Base-by-base conservation (phyloP, 1,140 invertebrate genomes). In the Drosophila trapezifrons region DNA sequence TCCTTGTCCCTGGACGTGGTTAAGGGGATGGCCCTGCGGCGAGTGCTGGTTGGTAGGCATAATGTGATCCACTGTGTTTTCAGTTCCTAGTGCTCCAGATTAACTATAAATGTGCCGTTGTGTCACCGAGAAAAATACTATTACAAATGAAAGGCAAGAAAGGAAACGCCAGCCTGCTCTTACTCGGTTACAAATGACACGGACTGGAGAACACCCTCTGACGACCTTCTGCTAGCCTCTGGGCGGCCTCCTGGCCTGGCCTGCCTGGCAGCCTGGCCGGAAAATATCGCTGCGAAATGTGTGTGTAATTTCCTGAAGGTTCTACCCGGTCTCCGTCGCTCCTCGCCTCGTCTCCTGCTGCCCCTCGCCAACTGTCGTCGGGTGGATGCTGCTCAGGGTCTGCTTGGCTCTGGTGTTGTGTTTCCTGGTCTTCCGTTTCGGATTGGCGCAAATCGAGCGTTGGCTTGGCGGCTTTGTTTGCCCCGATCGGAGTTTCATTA, bases 21-120 rank as follows among this genome's bases (percentile, higher is more conserved):
- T 27, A 20, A 17, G 54, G 18, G 15, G n/a, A 35, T 60, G 49
- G 45, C 57, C 64, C 63, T 78, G 65, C n/a, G 76, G 58, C 49
- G 72, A 67, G 27, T 73, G 75, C 62, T 80, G 80, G 18, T 72
- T 79, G 47, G 76, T 84, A 43, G 80, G 80, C 80, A 84, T 84
- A 27, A 65, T 82, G n/a, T 40, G 32, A 7, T 7, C 42, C 55
- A 20, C n/a, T 13, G 29, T 32, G 9, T 32, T 10, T 9, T 9
- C 9, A 32, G 32, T 47, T 58, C 45, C 32, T 22, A n/a, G 25
- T 55, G 20, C 22, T 17, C 22, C 51, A 55, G 29, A 25, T 27
- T 15, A 51, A 64, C 59, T 67, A 2, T 2, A 0, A 67, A 49
- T 62, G 47, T 63, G 17, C 12, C 15, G 43, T 18, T 25, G 25